Percentiles rank a stretch among this genome's conserved stretches.
phyloP scores from a whole-genome alignment of 1,140 invertebrate genomes.

The Lethrus apterus region DNA sequence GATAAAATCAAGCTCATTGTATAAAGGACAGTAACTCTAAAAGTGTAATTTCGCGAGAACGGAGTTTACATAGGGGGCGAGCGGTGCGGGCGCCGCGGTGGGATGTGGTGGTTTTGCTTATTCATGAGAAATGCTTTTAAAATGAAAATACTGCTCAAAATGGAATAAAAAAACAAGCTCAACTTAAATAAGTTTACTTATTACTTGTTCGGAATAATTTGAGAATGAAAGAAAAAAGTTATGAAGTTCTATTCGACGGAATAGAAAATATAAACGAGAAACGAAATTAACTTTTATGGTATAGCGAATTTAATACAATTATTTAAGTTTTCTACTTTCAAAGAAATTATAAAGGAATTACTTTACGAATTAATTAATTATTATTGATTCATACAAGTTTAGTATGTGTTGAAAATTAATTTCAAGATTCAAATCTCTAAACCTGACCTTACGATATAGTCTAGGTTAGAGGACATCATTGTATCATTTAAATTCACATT shows the following conservation, averaged over 20 bases:
- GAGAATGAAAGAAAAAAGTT: conserved; percentile 26
- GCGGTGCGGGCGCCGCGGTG: conserved; percentile 5
- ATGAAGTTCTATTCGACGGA: conserved; percentile 9
- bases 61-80: conserved; percentile 28
- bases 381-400: neutral
- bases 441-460: too few species aligned
- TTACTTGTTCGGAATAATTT: conserved; percentile 34
- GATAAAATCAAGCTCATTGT: conserved; percentile 29
- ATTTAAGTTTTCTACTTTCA: neutral
- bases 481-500: too few species aligned
- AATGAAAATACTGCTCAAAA: conserved; percentile 36
- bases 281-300: neutral
- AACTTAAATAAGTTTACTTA: conserved; percentile 37
- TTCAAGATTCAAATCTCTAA: too few species aligned
- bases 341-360: neutral
- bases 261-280: neutral
- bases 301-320: neutral
- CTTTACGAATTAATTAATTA: neutral
- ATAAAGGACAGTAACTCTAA: conserved; percentile 29
- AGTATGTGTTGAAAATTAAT: neutral
- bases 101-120: conserved; percentile 31
- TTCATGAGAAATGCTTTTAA: conserved; percentile 38
- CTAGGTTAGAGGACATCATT: too few species aligned
- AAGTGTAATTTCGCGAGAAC: conserved; percentile 32
- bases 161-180: conserved; percentile 34